Conservation (phyloP, 2,888 invertebrate species). For the Orthosia gothica region DNA sequence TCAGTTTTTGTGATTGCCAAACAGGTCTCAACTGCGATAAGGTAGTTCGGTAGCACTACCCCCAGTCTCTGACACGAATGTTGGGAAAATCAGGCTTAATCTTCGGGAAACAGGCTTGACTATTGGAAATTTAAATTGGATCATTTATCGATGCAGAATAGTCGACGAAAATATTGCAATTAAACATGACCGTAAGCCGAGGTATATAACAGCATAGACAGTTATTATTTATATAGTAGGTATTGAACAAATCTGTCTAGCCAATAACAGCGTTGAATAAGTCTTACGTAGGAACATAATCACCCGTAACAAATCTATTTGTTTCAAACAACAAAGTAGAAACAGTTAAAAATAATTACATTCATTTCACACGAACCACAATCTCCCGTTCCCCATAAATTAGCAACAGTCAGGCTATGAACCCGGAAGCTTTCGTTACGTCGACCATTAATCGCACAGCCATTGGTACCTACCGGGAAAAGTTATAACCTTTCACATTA, state of each 20-base stretch:
- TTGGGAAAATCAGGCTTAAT: no score
- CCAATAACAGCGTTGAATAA: not conserved
- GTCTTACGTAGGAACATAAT: not conserved
- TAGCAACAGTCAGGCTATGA: conserved; percentile 47
- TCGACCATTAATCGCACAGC: conserved; percentile 53
- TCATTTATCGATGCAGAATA: no score
- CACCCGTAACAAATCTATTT: conserved; percentile 22
- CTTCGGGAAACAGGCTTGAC: no score
- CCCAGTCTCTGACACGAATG: no score
- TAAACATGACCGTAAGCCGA: no score
- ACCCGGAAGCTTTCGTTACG: conserved; percentile 67
- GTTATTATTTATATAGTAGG: not conserved
- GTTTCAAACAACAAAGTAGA: conserved; percentile 23
- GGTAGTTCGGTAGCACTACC: no score
- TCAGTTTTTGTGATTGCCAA: no score
- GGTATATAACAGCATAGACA: not conserved
- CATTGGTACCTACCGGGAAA: conserved; percentile 47
- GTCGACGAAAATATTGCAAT: not conserved
- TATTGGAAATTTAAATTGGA: no score
- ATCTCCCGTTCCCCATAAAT: conserved; percentile 57
- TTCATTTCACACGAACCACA: conserved; percentile 55
- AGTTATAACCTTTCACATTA: conserved; percentile 62
- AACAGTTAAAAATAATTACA: conserved; percentile 44
- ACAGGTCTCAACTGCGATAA: no score
- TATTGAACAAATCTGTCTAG: not conserved